Conservation (phyloP, 2,888 invertebrate species). For the Pasiphila rectangulata region DNA sequence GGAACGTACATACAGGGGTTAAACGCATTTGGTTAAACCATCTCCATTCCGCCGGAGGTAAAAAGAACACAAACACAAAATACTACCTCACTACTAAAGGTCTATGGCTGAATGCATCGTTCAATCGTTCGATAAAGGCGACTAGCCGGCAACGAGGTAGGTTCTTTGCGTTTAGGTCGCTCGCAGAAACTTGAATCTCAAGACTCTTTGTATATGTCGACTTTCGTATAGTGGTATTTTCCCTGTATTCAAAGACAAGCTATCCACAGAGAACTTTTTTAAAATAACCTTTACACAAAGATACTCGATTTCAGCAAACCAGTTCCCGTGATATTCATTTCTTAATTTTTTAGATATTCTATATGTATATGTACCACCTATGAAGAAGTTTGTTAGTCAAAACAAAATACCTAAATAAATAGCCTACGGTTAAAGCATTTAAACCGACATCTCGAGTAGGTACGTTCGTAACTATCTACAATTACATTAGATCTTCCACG, state of each 20-base stretch:
- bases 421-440: background rate
- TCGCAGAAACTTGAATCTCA: constrained; percentile 50
- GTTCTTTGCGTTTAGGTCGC: constrained; percentile 47
- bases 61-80: constrained; percentile 16
- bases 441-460: background rate
- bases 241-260: constrained; percentile 39
- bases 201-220: constrained; percentile 51
- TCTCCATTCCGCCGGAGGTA: background rate
- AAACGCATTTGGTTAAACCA: constrained; percentile 5
- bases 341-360: constrained; percentile 11
- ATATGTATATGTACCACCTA: no score
- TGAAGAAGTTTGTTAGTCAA: constrained; percentile 1
- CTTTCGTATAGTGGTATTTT: constrained; percentile 48
- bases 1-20: background rate
- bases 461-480: constrained; percentile 17
- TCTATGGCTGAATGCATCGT: constrained; percentile 35
- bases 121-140: constrained; percentile 51
- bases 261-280: constrained; percentile 30
- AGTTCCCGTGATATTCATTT: constrained; percentile 7
- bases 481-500: constrained; percentile 15
- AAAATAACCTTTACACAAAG: constrained; percentile 23
- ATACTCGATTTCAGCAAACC: constrained; percentile 6
- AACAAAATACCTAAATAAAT: constrained; percentile 7
- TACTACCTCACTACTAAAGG: constrained; percentile 19
- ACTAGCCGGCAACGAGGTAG: constrained; percentile 47